Evolutionary conservation across 2,888 invertebrate species (phyloP), one percentile per base, ranked within the genome.

Genomic region (Piscicola geometra): DNA sequence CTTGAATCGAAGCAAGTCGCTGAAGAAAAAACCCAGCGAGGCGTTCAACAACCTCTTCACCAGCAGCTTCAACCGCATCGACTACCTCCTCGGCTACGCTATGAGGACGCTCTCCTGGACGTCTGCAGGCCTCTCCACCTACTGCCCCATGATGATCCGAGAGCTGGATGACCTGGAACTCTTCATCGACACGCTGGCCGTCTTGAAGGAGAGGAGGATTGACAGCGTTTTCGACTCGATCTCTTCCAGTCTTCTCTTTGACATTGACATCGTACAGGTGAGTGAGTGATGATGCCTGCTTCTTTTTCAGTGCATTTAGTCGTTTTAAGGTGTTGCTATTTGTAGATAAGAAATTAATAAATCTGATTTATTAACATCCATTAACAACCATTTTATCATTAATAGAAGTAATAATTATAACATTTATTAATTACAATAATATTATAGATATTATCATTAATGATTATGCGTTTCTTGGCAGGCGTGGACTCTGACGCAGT

Each of bases 51-150:
- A 73, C 33, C 73, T 73, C 25, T 73, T 73, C 33, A 32, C 28
- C 41, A 33, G 60, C 25, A 73, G 64, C 41, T 73, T 47, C 64
- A 73, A 64, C n/a, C 47, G 64, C 32, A 81, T 83, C 79, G 91
- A 92, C 78, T 87, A 88, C 72, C 89, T 90, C 0, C 89, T 93
- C 79, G 89, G 90, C 84, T 91, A 92, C 0, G 93, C 91, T 0
- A 85, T 93, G 18, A 90, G 91, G 0, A 89, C 90, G 0, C 89
- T 93, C 28, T 91, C 91, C 0, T 94, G 93, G 93, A 89, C 91
- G 0, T 93, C 93, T 0, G 88, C 91, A 80, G 90, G 90, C 82
- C 89, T 91, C 79, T 88, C 89, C 0, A 85, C 89, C 47, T 90
- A 89, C 81, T 90, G 89, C 80, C 86, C 87, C 0, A 86, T 87